Conservation (phyloP, 2,113 vertebrate genomes). For the Astatotilapia flaviijosephi region DNA sequence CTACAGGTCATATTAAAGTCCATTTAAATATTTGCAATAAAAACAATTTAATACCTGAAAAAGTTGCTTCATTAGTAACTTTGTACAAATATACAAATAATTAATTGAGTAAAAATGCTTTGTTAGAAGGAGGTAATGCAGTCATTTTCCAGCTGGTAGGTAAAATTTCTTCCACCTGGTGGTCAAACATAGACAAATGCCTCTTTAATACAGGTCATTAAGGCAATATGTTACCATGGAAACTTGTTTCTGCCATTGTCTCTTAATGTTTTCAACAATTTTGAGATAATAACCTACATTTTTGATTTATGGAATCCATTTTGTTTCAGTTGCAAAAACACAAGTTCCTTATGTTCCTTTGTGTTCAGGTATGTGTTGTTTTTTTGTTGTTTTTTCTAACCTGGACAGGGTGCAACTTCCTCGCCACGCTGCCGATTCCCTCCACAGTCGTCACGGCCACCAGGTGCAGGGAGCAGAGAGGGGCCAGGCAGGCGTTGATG, state of each 20-base stretch:
- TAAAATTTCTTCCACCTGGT: not conserved
- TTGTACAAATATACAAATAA: not conserved
- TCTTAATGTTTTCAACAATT: not conserved
- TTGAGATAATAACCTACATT: not conserved
- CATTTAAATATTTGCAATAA: not conserved
- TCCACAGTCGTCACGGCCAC: constrained; percentile 90
- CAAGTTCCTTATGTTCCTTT: not conserved
- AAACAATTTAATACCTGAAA: not conserved
- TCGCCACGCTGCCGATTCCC: constrained; percentile 88
- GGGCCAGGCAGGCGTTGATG: constrained; percentile 86
- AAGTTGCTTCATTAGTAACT: not conserved
- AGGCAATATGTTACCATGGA: not conserved
- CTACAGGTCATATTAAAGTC: not conserved
- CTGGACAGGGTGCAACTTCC: constrained; percentile 89
- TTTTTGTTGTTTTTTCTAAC: constrained; percentile 41
- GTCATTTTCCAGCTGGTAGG: not conserved
- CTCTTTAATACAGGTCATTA: not conserved
- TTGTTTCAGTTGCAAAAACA: not conserved
- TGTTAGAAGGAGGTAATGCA: not conserved
- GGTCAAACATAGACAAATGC: not conserved
- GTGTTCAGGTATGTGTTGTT: not conserved
- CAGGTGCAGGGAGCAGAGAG: constrained; percentile 84
- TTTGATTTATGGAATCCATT: not conserved
- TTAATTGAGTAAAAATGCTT: not conserved
- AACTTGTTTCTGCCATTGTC: not conserved